A percentile compares a stretch with the other conserved stretches of the same genome.
Evolutionary conservation across 2,113 vertebrate species (phyloP).

Genomic region (Hiodon alosoides): DNA sequence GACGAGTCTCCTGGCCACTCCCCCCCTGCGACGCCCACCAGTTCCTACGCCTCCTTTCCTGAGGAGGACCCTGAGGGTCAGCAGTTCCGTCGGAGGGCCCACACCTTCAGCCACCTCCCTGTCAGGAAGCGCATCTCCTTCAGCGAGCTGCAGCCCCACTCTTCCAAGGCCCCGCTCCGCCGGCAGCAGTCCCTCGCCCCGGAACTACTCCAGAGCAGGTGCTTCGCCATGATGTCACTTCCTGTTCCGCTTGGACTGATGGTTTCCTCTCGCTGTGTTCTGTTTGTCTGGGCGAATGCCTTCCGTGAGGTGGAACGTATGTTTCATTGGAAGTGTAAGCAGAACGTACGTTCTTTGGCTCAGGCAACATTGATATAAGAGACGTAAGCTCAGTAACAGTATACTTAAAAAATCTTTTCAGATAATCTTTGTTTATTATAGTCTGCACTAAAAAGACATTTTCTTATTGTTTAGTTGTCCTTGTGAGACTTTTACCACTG

Average conservation of each 20-base stretch:
- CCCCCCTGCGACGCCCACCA: conserved; percentile 81
- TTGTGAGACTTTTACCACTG: too few species aligned
- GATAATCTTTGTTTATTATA: too few species aligned
- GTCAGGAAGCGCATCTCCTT: conserved; percentile 82
- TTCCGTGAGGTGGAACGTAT: too few species aligned
- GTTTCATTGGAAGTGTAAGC: too few species aligned
- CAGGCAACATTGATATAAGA: too few species aligned
- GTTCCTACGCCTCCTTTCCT: conserved; percentile 57
- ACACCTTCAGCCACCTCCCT: conserved; percentile 95
- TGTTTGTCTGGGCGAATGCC: too few species aligned
- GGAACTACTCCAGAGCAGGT: conserved; percentile 77
- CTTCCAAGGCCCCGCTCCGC: conserved; percentile 63
- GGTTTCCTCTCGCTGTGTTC: background rate
- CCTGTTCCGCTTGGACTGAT: background rate
- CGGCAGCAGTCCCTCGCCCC: conserved; percentile 73
- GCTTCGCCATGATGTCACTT: conserved; percentile 31
- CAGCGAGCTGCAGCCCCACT: conserved; percentile 66
- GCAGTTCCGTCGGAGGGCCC: conserved; percentile 84
- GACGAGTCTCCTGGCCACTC: conserved; percentile 86
- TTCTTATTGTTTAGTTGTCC: too few species aligned
- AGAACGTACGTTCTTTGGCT: too few species aligned
- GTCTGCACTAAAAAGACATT: too few species aligned
- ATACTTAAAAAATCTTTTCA: too few species aligned
- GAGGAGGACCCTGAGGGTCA: conserved; percentile 78
- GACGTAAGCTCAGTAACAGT: too few species aligned